These are phyloP conservation scores for Ailuropoda melanoleuca DNA, from an alignment of 2,113 vertebrate species.

Conservation along the genomic window DNA sequence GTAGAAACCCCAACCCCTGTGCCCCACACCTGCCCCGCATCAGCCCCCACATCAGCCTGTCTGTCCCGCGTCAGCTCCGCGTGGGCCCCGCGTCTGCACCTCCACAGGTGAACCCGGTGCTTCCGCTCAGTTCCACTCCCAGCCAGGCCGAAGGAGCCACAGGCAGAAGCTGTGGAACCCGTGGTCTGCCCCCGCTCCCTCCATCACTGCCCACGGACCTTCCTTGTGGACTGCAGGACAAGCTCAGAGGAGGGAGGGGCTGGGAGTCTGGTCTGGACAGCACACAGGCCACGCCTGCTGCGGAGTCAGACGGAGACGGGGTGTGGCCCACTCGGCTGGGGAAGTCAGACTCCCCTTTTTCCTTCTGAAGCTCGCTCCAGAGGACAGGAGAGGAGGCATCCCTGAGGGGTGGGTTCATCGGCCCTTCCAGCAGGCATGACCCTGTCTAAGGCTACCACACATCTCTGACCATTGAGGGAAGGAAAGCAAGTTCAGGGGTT, in stretches of 20 bases:
- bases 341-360: background rate
- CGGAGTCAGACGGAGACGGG: rapidly evolving
- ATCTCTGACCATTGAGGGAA: background rate
- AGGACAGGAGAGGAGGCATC: background rate
- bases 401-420: background rate
- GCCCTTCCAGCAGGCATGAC: background rate
- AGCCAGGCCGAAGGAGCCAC: background rate
- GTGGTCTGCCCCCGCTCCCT: too few species aligned
- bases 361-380: background rate
- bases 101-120: rapidly evolving
- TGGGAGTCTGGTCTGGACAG: rapidly evolving
- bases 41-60: too few species aligned
- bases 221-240: background rate
- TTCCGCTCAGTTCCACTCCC: rapidly evolving
- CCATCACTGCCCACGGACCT: rapidly evolving
- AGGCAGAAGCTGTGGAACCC: background rate
- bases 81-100: background rate
- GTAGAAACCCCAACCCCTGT: too few species aligned
- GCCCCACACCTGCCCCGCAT: too few species aligned
- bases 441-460: background rate
- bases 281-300: rapidly evolving
- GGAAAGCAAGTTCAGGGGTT: background rate
- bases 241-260: background rate
- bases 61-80: rapidly evolving
- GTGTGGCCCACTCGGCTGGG: background rate